These are phyloP conservation scores for Argyresthia goedartella DNA, from an alignment of 2,888 invertebrate genomes.

Conservation along the genomic window DNA sequence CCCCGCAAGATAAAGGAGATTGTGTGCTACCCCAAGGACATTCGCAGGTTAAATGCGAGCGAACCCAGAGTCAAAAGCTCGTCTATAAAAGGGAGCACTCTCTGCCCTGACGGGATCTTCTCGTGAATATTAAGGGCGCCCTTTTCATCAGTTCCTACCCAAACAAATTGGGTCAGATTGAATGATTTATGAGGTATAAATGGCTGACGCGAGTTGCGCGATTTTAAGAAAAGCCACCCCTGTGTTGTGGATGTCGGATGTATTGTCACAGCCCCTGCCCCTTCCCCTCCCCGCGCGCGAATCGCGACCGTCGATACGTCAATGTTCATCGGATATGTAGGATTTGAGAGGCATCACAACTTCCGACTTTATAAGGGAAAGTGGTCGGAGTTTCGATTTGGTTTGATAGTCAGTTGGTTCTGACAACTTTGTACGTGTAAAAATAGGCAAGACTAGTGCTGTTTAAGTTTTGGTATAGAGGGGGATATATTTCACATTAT, in stretches of 20 bases:
- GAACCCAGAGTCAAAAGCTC: too few species aligned
- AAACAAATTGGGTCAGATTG: conserved; percentile 38
- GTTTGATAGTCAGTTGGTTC: too few species aligned
- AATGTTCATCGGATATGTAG: neutral
- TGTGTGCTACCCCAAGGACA: too few species aligned
- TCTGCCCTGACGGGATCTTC: neutral
- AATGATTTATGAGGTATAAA: conserved; percentile 41
- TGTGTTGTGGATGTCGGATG: too few species aligned
- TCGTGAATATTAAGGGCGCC: conserved; percentile 24
- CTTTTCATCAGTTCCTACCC: conserved; percentile 34
- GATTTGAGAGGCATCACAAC: too few species aligned
- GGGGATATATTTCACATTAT: too few species aligned
- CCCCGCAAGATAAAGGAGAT: too few species aligned
- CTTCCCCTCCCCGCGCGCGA: neutral
- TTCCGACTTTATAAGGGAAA: too few species aligned
- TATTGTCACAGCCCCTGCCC: neutral
- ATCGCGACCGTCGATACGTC: neutral
- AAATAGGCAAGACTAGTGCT: too few species aligned
- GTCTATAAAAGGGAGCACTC: neutral
- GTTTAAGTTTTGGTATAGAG: too few species aligned
- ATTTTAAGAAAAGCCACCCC: neutral
- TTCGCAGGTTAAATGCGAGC: too few species aligned
- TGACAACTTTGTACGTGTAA: neutral
- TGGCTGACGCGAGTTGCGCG: conserved; percentile 14
- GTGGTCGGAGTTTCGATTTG: too few species aligned